Percentiles rank a stretch among this genome's conserved stretches.
These are phyloP conservation scores for Lutjanus campechanus DNA, from an alignment of 2,797 vertebrate genomes.

Conservation along the genomic window DNA sequence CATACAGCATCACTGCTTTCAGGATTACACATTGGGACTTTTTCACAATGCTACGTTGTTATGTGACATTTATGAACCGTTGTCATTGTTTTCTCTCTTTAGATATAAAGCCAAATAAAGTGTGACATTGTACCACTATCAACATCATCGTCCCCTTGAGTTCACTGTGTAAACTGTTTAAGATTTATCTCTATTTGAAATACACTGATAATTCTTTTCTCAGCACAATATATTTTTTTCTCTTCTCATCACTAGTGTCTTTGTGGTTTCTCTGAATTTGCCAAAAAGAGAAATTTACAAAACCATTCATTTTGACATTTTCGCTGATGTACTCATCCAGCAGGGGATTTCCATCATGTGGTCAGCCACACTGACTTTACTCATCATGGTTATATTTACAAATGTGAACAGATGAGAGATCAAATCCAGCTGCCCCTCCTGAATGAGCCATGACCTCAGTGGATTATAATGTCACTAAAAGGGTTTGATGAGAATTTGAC, in stretches of 20 bases:
- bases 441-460: neutral
- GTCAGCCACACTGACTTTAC: neutral
- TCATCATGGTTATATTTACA: neutral
- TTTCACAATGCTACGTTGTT: conserved; percentile 6
- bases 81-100: conserved; percentile 38
- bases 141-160: neutral
- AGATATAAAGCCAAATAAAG: conserved; percentile 68
- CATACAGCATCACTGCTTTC: conserved; percentile 8
- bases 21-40: neutral
- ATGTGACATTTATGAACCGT: conserved; percentile 28
- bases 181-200: neutral
- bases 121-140: conserved; percentile 43
- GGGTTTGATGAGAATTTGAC: conserved; percentile 29
- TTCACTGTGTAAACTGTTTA: conserved; percentile 3
- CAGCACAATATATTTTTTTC: neutral
- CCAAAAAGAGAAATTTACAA: neutral
- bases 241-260: neutral
- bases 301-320: neutral
- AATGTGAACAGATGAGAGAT: neutral
- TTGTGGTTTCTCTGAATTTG: neutral
- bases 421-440: neutral
- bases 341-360: neutral
- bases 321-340: neutral
- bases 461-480: neutral
- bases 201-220: neutral